phyloP scores from a whole-genome alignment of 1,140 invertebrate genomes.

The Aricia agestis region DNA sequence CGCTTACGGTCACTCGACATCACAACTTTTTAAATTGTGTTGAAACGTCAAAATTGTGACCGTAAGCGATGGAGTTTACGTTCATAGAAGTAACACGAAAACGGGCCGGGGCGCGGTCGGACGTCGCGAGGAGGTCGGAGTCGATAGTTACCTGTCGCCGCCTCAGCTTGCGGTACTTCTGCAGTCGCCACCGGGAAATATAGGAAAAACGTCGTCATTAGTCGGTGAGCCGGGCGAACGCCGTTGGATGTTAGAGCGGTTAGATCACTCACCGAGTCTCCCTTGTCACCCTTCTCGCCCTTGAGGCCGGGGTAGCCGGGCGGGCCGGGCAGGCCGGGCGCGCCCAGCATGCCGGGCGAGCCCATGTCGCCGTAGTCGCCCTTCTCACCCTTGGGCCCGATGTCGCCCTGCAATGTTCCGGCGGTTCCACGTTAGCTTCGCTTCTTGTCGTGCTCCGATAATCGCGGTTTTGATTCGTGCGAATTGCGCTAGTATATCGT shows the following conservation, averaged over 20 bases:
- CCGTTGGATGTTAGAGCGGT: no score
- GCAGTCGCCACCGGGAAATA: slow-evolving; percentile 41
- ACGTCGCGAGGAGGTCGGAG: slow-evolving; percentile 28
- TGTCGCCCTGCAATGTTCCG: slow-evolving; percentile 79
- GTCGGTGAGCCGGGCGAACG: no score
- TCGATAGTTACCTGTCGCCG: slow-evolving; percentile 86
- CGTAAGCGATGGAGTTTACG: no score
- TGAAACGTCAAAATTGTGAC: no score
- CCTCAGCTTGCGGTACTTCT: slow-evolving; percentile 94
- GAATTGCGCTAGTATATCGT: no score
- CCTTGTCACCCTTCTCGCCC: slow-evolving; percentile 94
- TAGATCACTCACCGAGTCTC: slow-evolving; percentile 89
- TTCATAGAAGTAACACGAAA: no score
- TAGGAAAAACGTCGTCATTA: neutral
- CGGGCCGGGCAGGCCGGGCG: slow-evolving; percentile 81
- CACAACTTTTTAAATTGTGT: no score
- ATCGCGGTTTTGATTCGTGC: no score
- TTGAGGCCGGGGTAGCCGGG: slow-evolving; percentile 92
- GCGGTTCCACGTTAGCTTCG: neutral
- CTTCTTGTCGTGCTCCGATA: no score
- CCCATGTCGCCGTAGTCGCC: slow-evolving; percentile 94
- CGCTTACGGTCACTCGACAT: no score
- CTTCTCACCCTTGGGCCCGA: slow-evolving; percentile 91
- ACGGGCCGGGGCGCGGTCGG: no score
- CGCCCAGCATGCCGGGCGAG: slow-evolving; percentile 89